Conservation (phyloP, 53 echinoderm and acorn worm species). For the Temnopleurus reevesii region DNA sequence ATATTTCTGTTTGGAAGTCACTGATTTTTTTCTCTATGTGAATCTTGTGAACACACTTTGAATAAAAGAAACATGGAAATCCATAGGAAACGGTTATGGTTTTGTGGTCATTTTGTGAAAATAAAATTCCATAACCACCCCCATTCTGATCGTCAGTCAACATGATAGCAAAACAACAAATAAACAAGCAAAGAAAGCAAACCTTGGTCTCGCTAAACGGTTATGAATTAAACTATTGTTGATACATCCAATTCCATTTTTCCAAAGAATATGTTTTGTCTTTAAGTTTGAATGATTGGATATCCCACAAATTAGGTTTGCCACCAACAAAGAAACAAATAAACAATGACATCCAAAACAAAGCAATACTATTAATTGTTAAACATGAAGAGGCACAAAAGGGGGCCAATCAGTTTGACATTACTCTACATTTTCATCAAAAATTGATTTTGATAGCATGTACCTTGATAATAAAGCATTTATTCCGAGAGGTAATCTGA, state of each 20-base stretch:
- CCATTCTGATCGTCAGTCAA: slow-evolving; percentile 10
- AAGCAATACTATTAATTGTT: background rate
- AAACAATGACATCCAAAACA: too few species aligned
- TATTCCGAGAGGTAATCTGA: too few species aligned
- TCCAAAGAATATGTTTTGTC: background rate
- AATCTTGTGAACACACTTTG: background rate
- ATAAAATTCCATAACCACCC: slow-evolving; percentile 29
- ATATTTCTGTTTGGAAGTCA: too few species aligned
- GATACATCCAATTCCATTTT: background rate
- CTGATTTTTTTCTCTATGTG: too few species aligned
- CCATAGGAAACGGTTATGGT: background rate
- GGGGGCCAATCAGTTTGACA: background rate
- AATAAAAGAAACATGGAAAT: background rate
- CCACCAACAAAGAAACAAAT: background rate
- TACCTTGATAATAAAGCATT: too few species aligned
- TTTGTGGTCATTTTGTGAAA: background rate
- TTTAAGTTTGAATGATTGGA: background rate
- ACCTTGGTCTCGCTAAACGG: background rate
- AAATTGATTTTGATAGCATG: too few species aligned
- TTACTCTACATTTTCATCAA: too few species aligned
- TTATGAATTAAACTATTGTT: background rate
- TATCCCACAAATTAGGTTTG: too few species aligned
- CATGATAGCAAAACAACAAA: slow-evolving; percentile 24
- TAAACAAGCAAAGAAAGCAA: slow-evolving; percentile 10
- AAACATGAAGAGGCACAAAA: background rate